Evolutionary conservation across 1,140 invertebrate genomes (phyloP).

Genomic region (Stegodyphus dumicola): DNA sequence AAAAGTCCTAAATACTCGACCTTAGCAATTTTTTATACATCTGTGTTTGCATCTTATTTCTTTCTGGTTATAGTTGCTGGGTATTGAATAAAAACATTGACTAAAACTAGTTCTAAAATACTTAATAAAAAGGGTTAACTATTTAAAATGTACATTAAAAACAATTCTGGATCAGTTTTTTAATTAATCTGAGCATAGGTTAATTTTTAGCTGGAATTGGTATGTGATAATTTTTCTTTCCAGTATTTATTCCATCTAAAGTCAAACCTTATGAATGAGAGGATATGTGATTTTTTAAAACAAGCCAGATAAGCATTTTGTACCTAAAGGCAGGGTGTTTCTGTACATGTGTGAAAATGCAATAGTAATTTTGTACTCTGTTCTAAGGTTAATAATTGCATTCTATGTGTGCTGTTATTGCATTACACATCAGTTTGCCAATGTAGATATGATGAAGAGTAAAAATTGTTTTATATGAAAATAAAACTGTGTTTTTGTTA

Average conservation of each 20-base stretch:
- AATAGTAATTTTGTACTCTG: conserved; percentile 19
- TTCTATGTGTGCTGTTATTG: conserved; percentile 23
- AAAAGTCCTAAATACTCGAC: no score
- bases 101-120: no score
- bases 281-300: not conserved
- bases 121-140: no score
- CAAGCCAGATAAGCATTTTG: not conserved
- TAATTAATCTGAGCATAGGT: conserved; percentile 21
- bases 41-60: no score
- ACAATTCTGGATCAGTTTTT: no score
- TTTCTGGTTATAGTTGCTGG: no score
- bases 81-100: no score
- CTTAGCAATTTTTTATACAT: no score
- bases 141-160: no score
- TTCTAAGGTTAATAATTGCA: conserved; percentile 7
- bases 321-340: not conserved
- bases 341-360: not conserved
- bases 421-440: conserved; percentile 23
- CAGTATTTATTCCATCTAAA: conserved; percentile 7
- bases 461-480: no score
- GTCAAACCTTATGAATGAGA: not conserved
- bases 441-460: conserved; percentile 8
- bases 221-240: not conserved
- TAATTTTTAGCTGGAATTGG: conserved; percentile 26
- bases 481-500: no score